Conservation (phyloP, 2,888 invertebrate species). For the Podabrus alpinus region DNA sequence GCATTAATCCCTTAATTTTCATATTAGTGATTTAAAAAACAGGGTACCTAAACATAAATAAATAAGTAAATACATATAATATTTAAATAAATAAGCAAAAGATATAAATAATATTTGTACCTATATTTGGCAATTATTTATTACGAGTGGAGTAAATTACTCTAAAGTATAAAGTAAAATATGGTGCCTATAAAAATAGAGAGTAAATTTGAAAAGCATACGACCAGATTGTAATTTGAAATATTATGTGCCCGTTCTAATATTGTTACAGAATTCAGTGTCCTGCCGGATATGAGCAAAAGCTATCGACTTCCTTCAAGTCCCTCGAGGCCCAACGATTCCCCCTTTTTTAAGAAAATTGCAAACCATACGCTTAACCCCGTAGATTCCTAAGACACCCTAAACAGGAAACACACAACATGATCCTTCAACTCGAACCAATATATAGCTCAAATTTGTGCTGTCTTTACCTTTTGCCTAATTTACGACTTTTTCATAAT, state of each 20-base stretch:
- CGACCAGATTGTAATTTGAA: neutral
- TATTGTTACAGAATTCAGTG: conserved; percentile 5
- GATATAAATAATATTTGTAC: no score
- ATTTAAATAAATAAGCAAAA: no score
- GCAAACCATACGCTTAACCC: conserved; percentile 30
- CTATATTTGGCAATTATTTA: no score
- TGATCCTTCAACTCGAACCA: conserved; percentile 26
- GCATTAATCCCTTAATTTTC: no score
- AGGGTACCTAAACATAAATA: no score
- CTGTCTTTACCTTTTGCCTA: neutral
- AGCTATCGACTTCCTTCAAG: conserved; percentile 28
- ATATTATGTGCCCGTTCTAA: neutral
- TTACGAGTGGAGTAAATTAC: no score
- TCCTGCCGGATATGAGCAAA: conserved; percentile 27
- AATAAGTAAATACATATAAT: no score
- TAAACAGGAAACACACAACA: conserved; percentile 29
- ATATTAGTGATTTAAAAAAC: no score
- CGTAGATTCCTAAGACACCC: conserved; percentile 29
- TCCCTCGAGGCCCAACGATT: conserved; percentile 20
- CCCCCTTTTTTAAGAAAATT: conserved; percentile 10
- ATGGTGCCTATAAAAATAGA: no score
- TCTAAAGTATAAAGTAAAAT: no score
- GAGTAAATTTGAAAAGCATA: no score
- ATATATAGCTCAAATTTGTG: conserved; percentile 13
- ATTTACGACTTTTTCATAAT: conserved; percentile 1